A percentile compares a stretch with the other conserved stretches of the same genome.
Evolutionary conservation across 2,888 invertebrate genomes (phyloP).

Genomic region (Gari tellinella): DNA sequence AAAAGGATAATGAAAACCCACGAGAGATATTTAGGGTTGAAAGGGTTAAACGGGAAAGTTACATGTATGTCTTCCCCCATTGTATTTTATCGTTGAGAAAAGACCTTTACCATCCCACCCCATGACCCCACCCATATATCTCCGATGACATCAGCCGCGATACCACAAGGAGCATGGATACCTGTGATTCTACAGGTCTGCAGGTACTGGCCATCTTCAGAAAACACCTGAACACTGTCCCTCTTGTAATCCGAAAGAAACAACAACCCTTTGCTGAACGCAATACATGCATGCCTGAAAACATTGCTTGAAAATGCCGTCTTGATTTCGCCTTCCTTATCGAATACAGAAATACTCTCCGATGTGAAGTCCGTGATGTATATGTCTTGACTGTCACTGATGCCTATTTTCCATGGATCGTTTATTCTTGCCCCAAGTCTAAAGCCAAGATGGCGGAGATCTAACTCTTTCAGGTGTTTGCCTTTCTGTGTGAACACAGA

Average conservation of each 20-base stretch:
- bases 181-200: slow-evolving; percentile 46
- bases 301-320: slow-evolving; percentile 44
- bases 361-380: slow-evolving; percentile 45
- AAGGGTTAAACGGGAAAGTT: too few relatives aligned
- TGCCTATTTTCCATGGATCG: slow-evolving; percentile 53
- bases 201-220: slow-evolving; percentile 44
- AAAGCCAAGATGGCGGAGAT: slow-evolving; percentile 48
- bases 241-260: slow-evolving; percentile 50
- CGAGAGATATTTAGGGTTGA: too few relatives aligned
- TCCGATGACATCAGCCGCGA: slow-evolving; percentile 37
- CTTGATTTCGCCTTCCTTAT: slow-evolving; percentile 46
- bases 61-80: too few relatives aligned
- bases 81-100: too few relatives aligned
- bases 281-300: slow-evolving; percentile 35
- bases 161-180: slow-evolving; percentile 46
- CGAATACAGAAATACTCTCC: slow-evolving; percentile 49
- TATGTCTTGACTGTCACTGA: slow-evolving; percentile 38
- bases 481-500: slow-evolving; percentile 46
- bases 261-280: slow-evolving; percentile 42
- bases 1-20: too few relatives aligned
- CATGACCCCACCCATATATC: slow-evolving; percentile 50
- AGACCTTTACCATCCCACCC: slow-evolving; percentile 39
- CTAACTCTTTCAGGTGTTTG: slow-evolving; percentile 42
- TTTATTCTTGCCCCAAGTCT: slow-evolving; percentile 49
- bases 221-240: slow-evolving; percentile 46